Percentiles rank a stretch among this genome's conserved stretches.
phyloP scores from a whole-genome alignment of 2,888 invertebrate species.

The Drosophila dives region DNA sequence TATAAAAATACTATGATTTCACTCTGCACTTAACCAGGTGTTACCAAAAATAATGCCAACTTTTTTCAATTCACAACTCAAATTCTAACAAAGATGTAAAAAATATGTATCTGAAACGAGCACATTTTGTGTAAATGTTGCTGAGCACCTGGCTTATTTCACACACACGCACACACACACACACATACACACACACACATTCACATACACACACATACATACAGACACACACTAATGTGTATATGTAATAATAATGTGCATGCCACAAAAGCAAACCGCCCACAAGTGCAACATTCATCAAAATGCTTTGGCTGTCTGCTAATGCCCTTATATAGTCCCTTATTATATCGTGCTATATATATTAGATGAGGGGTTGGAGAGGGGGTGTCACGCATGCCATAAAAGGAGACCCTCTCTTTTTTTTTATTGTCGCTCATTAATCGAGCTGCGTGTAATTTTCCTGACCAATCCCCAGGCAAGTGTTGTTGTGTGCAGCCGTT shows the following conservation, averaged over 20 bases:
- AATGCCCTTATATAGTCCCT: conserved; percentile 37
- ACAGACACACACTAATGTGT: background rate
- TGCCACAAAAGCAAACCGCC: conserved; percentile 25
- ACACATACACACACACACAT: background rate
- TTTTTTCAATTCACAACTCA: background rate
- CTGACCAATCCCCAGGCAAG: background rate
- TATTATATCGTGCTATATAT: conserved; percentile 58
- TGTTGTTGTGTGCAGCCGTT: conserved; percentile 12
- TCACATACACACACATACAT: background rate
- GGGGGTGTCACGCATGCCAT: conserved; percentile 41
- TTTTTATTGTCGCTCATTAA: conserved; percentile 1
- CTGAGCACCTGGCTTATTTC: conserved; percentile 62
- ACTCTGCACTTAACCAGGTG: background rate
- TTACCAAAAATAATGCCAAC: background rate
- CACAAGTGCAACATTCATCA: conserved; percentile 40
- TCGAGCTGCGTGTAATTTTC: conserved; percentile 13
- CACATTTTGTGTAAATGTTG: conserved; percentile 10
- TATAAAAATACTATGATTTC: background rate
- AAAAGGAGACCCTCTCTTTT: background rate
- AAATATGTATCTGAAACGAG: conserved; percentile 14
- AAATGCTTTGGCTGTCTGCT: background rate
- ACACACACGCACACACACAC: conserved; percentile 29
- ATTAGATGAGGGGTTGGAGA: conserved; percentile 20
- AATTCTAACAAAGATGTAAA: background rate
- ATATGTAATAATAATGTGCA: background rate